phyloP scores from a whole-genome alignment of 2,113 vertebrate genomes.

The Platichthys stellatus region DNA sequence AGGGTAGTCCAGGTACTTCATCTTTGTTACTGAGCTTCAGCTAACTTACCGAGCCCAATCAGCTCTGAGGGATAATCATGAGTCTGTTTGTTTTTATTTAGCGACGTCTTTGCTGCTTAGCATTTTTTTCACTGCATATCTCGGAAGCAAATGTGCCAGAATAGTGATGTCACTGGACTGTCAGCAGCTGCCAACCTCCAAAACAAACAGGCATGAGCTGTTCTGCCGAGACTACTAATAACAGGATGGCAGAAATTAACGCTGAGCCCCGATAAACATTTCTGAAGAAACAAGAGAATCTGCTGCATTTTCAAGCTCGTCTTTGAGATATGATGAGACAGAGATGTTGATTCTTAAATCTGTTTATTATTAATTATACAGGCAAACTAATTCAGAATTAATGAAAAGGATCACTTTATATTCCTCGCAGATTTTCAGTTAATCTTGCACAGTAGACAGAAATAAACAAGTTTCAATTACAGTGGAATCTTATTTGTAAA shows the following conservation, averaged over 20 bases:
- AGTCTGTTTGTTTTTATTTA: constrained; percentile 62
- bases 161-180: constrained; percentile 49
- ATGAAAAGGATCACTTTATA: not conserved
- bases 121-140: constrained; percentile 48
- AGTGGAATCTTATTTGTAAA: too few species aligned
- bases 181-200: constrained; percentile 56
- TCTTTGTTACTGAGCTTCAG: not conserved
- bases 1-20: not conserved
- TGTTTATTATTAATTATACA: not conserved
- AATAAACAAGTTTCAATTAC: too few species aligned
- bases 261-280: constrained; percentile 9
- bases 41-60: not conserved
- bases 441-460: not conserved
- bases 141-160: constrained; percentile 48
- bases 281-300: too few species aligned
- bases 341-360: not conserved
- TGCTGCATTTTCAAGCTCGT: not conserved
- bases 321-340: not conserved
- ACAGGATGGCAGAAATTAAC: constrained; percentile 39
- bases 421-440: not conserved
- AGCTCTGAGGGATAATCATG: constrained; percentile 24
- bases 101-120: constrained; percentile 37
- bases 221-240: constrained; percentile 42
- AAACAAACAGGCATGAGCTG: constrained; percentile 46
- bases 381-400: not conserved